phyloP scores from a whole-genome alignment of 2,888 invertebrate genomes.

The Thyatira batis region DNA sequence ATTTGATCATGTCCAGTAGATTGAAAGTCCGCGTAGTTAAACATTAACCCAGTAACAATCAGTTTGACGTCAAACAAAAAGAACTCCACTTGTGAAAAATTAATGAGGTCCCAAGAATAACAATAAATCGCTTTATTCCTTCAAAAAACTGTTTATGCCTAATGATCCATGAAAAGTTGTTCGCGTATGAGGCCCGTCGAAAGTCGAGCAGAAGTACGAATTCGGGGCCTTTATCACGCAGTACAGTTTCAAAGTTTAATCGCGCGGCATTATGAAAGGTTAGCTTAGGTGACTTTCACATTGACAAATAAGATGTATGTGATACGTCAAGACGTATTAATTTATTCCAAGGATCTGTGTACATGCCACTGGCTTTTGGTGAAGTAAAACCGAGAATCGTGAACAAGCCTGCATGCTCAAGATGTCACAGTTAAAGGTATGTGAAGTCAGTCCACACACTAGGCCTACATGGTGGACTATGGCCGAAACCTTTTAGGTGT shows the following conservation, averaged over 20 bases:
- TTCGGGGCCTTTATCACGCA: constrained; percentile 25
- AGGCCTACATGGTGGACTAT: too few relatives aligned
- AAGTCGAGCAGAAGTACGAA: constrained; percentile 24
- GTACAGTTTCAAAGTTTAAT: constrained; percentile 38
- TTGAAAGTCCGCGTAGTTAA: too few relatives aligned
- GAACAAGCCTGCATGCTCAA: too few relatives aligned
- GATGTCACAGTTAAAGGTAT: too few relatives aligned
- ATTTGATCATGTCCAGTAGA: too few relatives aligned
- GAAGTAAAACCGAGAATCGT: too few relatives aligned
- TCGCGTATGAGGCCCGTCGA: constrained; percentile 20
- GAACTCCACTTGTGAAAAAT: background rate
- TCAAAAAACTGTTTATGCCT: constrained; percentile 12
- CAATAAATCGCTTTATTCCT: constrained; percentile 8
- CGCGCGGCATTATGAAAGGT: constrained; percentile 22
- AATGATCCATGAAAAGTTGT: constrained; percentile 27
- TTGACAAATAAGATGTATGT: constrained; percentile 3
- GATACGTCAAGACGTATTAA: background rate
- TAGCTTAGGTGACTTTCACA: constrained; percentile 8
- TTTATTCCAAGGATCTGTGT: too few relatives aligned
- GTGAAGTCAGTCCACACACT: too few relatives aligned
- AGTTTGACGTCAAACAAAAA: background rate
- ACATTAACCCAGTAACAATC: too few relatives aligned
- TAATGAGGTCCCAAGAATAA: constrained; percentile 2
- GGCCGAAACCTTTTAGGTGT: too few relatives aligned
- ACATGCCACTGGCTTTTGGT: too few relatives aligned